Evolutionary conservation across 2,797 vertebrate genomes (phyloP).

Genomic region (Melanitta fusca): DNA sequence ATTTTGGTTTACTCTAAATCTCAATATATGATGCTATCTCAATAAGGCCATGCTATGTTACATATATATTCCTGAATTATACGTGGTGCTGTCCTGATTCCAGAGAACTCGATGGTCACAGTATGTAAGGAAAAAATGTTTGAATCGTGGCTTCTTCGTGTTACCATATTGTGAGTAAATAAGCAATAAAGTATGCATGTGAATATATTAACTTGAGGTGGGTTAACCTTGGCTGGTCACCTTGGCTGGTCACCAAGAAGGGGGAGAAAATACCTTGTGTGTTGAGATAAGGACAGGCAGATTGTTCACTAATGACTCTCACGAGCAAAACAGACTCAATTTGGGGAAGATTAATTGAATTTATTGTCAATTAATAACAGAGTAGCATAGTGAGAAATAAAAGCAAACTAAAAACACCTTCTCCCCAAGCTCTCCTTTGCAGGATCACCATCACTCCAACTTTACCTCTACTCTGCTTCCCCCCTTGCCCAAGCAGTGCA

Average conservation of each 20-base stretch:
- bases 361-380: neutral
- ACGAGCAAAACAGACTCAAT: neutral
- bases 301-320: neutral
- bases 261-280: neutral
- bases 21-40: neutral
- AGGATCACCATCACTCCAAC: neutral
- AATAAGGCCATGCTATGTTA: neutral
- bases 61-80: neutral
- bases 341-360: neutral
- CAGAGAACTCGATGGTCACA: neutral
- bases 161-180: neutral
- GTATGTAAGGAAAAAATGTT: neutral
- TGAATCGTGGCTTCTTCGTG: neutral
- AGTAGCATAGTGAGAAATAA: neutral
- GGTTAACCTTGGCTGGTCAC: neutral
- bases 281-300: neutral
- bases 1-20: neutral
- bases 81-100: neutral
- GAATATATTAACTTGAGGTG: neutral
- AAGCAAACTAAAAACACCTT: neutral
- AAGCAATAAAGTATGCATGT: neutral
- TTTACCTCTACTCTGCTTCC: neutral
- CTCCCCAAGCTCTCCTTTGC: neutral
- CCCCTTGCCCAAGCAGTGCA: too few species aligned
- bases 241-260: neutral